These are phyloP conservation scores for Ennomos erosarius DNA, from an alignment of 2,888 invertebrate species.

Conservation along the genomic window DNA sequence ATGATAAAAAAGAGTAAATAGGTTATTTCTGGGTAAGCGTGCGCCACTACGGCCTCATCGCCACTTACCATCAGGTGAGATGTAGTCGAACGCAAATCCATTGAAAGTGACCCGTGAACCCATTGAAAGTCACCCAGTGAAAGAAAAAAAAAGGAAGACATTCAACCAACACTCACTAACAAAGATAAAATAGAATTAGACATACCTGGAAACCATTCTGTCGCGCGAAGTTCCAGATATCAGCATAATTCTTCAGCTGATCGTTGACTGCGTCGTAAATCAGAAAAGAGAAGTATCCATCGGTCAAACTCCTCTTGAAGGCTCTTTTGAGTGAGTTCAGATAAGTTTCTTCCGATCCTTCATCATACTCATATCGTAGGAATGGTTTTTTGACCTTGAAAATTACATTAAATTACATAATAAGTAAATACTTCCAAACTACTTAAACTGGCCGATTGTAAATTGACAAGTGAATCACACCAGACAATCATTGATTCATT, in stretches of 20 bases:
- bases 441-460: no score
- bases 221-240: constrained; percentile 95
- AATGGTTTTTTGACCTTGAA: constrained; percentile 85
- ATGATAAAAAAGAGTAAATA: no score
- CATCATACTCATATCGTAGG: constrained; percentile 95
- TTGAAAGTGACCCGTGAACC: no score
- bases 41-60: no score
- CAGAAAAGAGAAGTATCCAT: constrained; percentile 96
- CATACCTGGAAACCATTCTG: constrained; percentile 93
- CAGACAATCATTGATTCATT: no score
- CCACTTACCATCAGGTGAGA: no score
- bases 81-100: no score
- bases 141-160: no score
- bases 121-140: no score
- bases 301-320: constrained; percentile 95
- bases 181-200: background rate
- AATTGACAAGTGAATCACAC: no score
- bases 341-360: constrained; percentile 92
- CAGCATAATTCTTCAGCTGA: constrained; percentile 91
- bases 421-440: constrained; percentile 3
- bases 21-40: no score
- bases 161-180: no score
- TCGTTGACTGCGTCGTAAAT: constrained; percentile 97
- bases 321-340: constrained; percentile 93
- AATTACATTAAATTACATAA: constrained; percentile 30